phyloP scores from a whole-genome alignment of 2,888 invertebrate species.

The Cetonia aurata region DNA sequence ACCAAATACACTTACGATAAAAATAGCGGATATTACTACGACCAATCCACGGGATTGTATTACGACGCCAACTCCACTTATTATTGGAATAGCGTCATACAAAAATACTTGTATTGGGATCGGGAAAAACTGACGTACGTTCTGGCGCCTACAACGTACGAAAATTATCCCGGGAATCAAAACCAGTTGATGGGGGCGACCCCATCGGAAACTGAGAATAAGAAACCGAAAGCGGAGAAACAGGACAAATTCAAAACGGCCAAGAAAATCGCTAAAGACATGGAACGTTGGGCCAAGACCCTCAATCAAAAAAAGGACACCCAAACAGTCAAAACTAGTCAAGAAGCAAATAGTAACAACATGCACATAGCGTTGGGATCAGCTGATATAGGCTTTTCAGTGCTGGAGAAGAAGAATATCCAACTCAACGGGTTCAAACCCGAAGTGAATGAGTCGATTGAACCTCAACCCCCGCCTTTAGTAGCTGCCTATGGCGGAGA shows the following conservation, averaged over 20 bases:
- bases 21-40: constrained; percentile 96
- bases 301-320: constrained; percentile 94
- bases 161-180: constrained; percentile 55
- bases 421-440: constrained; percentile 60
- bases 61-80: constrained; percentile 97
- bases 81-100: constrained; percentile 93
- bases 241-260: constrained; percentile 97
- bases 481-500: constrained; percentile 86
- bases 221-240: constrained; percentile 80
- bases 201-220: constrained; percentile 59
- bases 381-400: constrained; percentile 94
- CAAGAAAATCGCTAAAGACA: constrained; percentile 96
- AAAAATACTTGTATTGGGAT: constrained; percentile 97
- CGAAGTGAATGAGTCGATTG: constrained; percentile 62
- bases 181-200: constrained; percentile 54
- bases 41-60: constrained; percentile 91
- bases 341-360: constrained; percentile 47
- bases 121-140: constrained; percentile 76
- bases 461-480: constrained; percentile 66
- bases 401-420: constrained; percentile 81
- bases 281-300: constrained; percentile 97
- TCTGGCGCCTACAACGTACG: constrained; percentile 65
- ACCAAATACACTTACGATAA: constrained; percentile 94
- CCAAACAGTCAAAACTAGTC: constrained; percentile 59
- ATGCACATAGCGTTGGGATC: constrained; percentile 73